Percentiles rank a stretch among this genome's conserved stretches.
These are phyloP conservation scores for Limnephilus lunatus DNA, from an alignment of 2,888 invertebrate genomes.

Conservation along the genomic window DNA sequence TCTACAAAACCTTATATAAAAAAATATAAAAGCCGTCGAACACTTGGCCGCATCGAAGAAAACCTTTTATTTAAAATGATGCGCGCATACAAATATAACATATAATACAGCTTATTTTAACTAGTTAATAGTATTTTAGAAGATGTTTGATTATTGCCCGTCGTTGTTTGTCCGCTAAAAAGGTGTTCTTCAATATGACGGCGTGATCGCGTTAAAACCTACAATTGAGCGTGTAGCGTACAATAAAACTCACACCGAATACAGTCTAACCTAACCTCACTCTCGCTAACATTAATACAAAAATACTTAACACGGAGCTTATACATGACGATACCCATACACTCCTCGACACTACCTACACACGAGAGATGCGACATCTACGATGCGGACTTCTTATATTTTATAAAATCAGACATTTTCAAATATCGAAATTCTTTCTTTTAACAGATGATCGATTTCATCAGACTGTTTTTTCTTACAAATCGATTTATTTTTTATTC, in stretches of 20 bases:
- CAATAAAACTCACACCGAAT: slow-evolving; percentile 41
- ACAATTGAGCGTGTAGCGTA: slow-evolving; percentile 44
- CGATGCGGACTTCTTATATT: neutral
- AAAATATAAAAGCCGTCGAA: neutral
- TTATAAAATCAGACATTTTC: neutral
- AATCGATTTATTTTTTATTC: no score
- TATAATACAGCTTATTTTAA: neutral
- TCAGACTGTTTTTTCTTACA: no score
- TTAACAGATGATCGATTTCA: no score
- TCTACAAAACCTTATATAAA: neutral
- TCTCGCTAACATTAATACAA: slow-evolving; percentile 4
- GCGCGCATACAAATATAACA: neutral
- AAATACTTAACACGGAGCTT: neutral
- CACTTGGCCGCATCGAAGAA: neutral
- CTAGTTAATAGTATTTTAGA: neutral
- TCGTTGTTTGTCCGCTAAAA: neutral
- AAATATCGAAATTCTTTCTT: no score
- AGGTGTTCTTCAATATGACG: slow-evolving; percentile 1
- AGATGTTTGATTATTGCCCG: neutral
- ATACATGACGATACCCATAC: neutral
- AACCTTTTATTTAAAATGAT: neutral
- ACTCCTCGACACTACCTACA: neutral
- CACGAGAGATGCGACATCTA: neutral
- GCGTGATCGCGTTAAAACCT: neutral
- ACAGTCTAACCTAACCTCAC: slow-evolving; percentile 29